Evolutionary conservation across 35 echinoderm and acorn worm genomes (phyloP), one percentile per base, ranked within the genome.

Genomic region (Stichopus chloronotus): DNA sequence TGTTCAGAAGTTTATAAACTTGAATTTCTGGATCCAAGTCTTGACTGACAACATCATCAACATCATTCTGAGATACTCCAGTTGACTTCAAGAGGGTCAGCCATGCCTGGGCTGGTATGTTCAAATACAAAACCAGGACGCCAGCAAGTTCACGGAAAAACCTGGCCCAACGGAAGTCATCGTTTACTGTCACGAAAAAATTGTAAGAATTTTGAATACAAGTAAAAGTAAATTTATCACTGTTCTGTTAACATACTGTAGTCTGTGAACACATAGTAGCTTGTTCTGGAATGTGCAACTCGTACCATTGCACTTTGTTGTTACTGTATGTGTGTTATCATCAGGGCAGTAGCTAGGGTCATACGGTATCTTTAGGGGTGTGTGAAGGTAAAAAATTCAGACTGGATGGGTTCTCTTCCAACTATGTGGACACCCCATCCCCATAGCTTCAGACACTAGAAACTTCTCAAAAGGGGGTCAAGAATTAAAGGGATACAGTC

Each of bases 81-180:
- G 63, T 58, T 69, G 5, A 22, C 58, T 69, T 55, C 7, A 89
- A 61, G 57, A 89, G 87, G 22, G 14, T 43, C 59, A 72, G 16
- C 87, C 87, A 89, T 25, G 25, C 61, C 52, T 89, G 87, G 9
- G 60, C 43, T 13, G 87, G 87, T 65, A 89, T 89, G 87, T 89
- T 30, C 87, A 89, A 16, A 8, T 71, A 71, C 87, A 89, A 72
- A 21, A 89, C 60, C 8, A 89, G 57, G 30, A 89, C 54, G 23
- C 87, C 86, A 25, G 86, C 57, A 69, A 88, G 86, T 88, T 88
- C 86, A 10, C 86, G 57, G 86, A 88, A 88, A 69, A 88, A 88
- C 20, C 86, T 60, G 43, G 86, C 86, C 86, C 86, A 88, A 23
- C 86, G 55, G 16, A 88, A 88, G 86, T 88, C 86, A 88, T 88